Percentiles rank a stretch among this genome's conserved stretches.
These are phyloP conservation scores for Microctonus aethiopoides DNA, from an alignment of 2,888 invertebrate genomes.

Conservation along the genomic window DNA sequence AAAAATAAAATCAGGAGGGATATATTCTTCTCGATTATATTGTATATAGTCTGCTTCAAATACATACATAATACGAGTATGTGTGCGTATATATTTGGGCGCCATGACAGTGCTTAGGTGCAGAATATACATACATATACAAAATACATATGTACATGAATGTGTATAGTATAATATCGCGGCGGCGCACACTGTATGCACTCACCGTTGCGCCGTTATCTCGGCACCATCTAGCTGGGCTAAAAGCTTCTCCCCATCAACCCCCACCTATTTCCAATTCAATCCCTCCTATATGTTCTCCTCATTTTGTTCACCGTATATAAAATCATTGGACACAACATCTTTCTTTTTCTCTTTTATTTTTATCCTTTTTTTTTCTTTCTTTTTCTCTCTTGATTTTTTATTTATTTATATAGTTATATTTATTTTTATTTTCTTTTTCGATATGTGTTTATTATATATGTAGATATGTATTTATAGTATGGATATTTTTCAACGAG, in stretches of 20 bases:
- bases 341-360: constrained; percentile 20
- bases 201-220: constrained; percentile 62
- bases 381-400: too few species aligned
- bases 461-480: not conserved
- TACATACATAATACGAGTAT: not conserved
- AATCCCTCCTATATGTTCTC: constrained; percentile 19
- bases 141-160: too few species aligned
- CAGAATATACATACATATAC: too few species aligned
- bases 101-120: constrained; percentile 26
- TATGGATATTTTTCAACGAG: constrained; percentile 6
- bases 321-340: constrained; percentile 18
- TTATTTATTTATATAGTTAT: too few species aligned
- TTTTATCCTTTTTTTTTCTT: too few species aligned
- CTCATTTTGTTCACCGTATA: constrained; percentile 21
- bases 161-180: constrained; percentile 20
- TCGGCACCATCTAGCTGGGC: constrained; percentile 67
- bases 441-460: too few species aligned
- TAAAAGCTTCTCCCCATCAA: constrained; percentile 65
- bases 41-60: too few species aligned
- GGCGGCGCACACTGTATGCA: constrained; percentile 58
- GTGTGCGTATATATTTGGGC: constrained; percentile 21
- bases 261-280: constrained; percentile 37
- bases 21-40: too few species aligned
- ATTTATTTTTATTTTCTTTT: too few species aligned
- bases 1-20: too few species aligned